Conservation (phyloP, 1,140 invertebrate species). For the Macrotrachela quadricornifera region DNA sequence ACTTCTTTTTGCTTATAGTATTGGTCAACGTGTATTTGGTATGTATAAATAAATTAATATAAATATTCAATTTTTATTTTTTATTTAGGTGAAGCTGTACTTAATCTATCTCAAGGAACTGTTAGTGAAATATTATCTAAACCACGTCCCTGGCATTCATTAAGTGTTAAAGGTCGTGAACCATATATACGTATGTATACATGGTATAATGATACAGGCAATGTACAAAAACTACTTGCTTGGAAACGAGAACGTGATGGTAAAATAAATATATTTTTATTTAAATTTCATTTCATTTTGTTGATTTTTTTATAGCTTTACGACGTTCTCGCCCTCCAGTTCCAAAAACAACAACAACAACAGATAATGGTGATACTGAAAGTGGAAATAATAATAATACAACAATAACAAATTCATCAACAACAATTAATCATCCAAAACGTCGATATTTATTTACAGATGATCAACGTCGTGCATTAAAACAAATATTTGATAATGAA, state of each 20-base stretch:
- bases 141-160: constrained; percentile 95
- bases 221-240: constrained; percentile 59
- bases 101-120: constrained; percentile 76
- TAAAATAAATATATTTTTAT: background rate
- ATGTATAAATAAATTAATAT: constrained; percentile 42
- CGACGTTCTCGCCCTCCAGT: too few species aligned
- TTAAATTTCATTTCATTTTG: background rate
- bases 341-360: background rate
- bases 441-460: constrained; percentile 64
- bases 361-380: background rate
- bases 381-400: too few species aligned
- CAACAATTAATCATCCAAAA: constrained; percentile 3
- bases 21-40: constrained; percentile 89
- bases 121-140: constrained; percentile 88
- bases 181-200: constrained; percentile 94
- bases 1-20: constrained; percentile 86
- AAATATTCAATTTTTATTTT: too few species aligned
- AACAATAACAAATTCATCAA: too few species aligned
- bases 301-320: too few species aligned
- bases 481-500: constrained; percentile 68
- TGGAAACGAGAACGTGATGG: constrained; percentile 36
- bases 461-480: constrained; percentile 77
- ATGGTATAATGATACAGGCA: constrained; percentile 79
- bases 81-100: constrained; percentile 84
- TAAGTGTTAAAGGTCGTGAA: constrained; percentile 87